Percentiles rank a stretch among this genome's conserved stretches.
phyloP scores from a whole-genome alignment of 2,113 vertebrate species.

The Lamprotornis superbus region DNA sequence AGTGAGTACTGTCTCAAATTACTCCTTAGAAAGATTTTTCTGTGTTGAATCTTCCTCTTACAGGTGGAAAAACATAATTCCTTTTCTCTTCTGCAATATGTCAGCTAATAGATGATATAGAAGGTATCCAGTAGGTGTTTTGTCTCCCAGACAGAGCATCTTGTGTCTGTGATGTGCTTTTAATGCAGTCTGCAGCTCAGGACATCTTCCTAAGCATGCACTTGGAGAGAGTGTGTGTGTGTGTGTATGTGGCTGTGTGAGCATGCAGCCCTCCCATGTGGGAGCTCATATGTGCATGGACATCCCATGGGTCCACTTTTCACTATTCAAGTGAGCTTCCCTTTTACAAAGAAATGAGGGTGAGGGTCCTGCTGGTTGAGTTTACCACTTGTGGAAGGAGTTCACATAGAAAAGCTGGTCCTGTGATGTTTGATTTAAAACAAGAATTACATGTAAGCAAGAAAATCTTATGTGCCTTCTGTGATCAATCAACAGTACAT shows the following conservation, averaged over 20 bases:
- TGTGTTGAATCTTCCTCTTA: background rate
- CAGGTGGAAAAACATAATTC: background rate
- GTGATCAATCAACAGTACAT: background rate
- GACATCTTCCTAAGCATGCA: background rate
- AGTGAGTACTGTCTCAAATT: slow-evolving; percentile 77
- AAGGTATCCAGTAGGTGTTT: background rate
- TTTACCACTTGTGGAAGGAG: background rate
- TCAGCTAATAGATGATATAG: background rate
- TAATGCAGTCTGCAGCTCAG: background rate
- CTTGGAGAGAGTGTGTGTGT: background rate
- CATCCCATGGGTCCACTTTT: background rate
- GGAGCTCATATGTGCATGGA: background rate
- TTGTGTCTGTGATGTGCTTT: background rate
- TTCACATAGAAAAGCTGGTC: background rate
- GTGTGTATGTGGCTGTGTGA: no score
- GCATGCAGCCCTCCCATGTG: background rate
- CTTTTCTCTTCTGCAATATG: background rate
- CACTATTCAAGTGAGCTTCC: background rate
- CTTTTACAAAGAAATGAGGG: background rate
- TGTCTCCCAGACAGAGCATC: background rate
- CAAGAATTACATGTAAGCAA: background rate
- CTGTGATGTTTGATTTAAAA: background rate
- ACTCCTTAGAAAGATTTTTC: background rate
- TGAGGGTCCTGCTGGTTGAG: background rate
- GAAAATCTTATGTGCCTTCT: background rate